Conservation (phyloP, 2,113 vertebrate genomes). For the Steatornis caripensis region DNA sequence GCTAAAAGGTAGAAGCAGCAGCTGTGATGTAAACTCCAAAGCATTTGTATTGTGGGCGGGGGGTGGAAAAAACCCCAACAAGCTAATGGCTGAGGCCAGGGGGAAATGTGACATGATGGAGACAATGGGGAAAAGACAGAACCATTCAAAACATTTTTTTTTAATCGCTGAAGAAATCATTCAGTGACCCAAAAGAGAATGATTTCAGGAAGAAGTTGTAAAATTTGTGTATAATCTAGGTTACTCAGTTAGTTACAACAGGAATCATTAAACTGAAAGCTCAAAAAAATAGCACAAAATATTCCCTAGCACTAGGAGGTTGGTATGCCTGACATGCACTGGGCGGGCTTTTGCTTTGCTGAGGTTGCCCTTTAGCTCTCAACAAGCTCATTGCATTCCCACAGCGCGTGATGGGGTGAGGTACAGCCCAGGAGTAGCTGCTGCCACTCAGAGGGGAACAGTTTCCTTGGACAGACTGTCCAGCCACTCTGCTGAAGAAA, state of each 20-base stretch:
- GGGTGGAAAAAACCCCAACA: too few species aligned
- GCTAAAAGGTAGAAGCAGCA: background rate
- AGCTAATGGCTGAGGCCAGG: background rate
- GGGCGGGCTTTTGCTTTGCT: background rate
- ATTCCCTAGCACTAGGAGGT: background rate
- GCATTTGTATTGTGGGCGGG: background rate
- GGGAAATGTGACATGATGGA: background rate
- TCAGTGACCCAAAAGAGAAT: background rate
- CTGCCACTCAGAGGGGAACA: background rate
- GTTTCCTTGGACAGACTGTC: background rate
- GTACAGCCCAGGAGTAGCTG: background rate
- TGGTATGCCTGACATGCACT: too few species aligned
- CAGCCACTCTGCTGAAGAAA: background rate
- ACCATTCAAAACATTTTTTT: background rate
- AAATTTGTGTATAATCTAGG: background rate
- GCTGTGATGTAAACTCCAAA: background rate
- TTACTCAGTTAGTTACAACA: background rate
- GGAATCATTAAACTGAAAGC: background rate
- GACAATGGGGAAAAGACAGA: background rate
- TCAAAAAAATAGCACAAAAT: background rate
- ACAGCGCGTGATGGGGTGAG: accelerated
- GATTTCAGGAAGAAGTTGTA: background rate
- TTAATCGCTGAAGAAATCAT: background rate
- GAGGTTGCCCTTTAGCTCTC: background rate
- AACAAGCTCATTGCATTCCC: background rate